Evolutionary conservation across 2,888 invertebrate genomes (phyloP).

Genomic region (Rhagophthalmus giganteus): DNA sequence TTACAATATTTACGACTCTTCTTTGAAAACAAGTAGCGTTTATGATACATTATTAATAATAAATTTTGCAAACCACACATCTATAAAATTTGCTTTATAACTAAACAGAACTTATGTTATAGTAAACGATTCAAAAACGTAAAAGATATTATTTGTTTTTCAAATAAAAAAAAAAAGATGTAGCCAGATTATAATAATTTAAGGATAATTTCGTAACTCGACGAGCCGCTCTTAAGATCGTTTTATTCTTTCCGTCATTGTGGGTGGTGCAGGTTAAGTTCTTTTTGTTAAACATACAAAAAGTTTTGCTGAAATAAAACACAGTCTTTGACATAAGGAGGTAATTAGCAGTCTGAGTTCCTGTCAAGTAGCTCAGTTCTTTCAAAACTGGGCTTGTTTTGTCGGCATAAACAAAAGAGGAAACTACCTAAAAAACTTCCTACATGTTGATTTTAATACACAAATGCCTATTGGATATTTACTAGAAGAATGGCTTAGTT

Average conservation of each 20-base stretch:
- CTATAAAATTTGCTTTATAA: slow-evolving; percentile 23
- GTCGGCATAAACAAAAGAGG: slow-evolving; percentile 28
- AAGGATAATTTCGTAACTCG: too few relatives aligned
- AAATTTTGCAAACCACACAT: slow-evolving; percentile 17
- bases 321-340: slow-evolving; percentile 48
- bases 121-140: too few relatives aligned
- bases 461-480: too few relatives aligned
- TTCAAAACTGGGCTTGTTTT: slow-evolving; percentile 45
- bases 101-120: slow-evolving; percentile 10
- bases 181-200: too few relatives aligned
- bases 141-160: too few relatives aligned
- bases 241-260: slow-evolving; percentile 22
- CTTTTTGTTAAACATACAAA: slow-evolving; percentile 38
- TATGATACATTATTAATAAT: slow-evolving; percentile 20
- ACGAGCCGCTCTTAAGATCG: too few relatives aligned
- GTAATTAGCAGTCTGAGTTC: slow-evolving; percentile 53
- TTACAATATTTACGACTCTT: slow-evolving; percentile 18
- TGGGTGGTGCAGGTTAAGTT: slow-evolving; percentile 26
- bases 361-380: slow-evolving; percentile 51
- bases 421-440: slow-evolving; percentile 17
- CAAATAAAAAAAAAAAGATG: too few relatives aligned
- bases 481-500: too few relatives aligned
- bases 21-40: slow-evolving; percentile 19
- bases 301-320: slow-evolving; percentile 48
- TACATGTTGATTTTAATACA: slow-evolving; percentile 14